Percentiles rank a stretch among this genome's conserved stretches.
Evolutionary conservation across 2,113 vertebrate genomes (phyloP).

Genomic region (Myotis brandtii): DNA sequence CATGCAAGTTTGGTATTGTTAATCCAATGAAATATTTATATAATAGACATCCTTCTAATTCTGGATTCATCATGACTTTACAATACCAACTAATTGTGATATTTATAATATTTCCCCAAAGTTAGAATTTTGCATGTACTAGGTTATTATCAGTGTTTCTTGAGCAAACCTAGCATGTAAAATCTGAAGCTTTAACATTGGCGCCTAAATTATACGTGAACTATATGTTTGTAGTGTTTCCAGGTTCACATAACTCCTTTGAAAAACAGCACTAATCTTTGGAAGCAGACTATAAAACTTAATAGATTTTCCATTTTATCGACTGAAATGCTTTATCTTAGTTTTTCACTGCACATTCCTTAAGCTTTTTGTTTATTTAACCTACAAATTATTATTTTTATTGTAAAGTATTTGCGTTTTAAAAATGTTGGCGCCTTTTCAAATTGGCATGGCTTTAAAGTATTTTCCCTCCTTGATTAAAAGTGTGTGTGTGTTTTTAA

Average conservation of each 20-base stretch:
- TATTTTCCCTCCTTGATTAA: constrained; percentile 43
- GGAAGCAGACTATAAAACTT: constrained; percentile 68
- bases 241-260: neutral
- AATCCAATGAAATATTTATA: constrained; percentile 15
- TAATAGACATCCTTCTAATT: constrained; percentile 20
- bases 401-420: constrained; percentile 30
- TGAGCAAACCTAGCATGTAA: neutral
- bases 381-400: constrained; percentile 77
- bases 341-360: constrained; percentile 81
- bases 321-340: constrained; percentile 79
- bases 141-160: neutral
- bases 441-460: constrained; percentile 66
- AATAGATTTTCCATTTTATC: constrained; percentile 78
- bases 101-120: neutral
- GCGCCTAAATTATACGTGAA: neutral
- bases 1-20: neutral
- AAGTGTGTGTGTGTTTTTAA: neutral
- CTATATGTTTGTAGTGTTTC: constrained; percentile 25
- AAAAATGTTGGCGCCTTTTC: constrained; percentile 22
- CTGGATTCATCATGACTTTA: neutral
- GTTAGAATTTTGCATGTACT: constrained; percentile 6
- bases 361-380: constrained; percentile 68
- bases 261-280: neutral
- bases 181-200: constrained; percentile 29
- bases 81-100: neutral